These are phyloP conservation scores for Stegophylla sp. DNA, from an alignment of 2,888 invertebrate genomes.

Conservation along the genomic window DNA sequence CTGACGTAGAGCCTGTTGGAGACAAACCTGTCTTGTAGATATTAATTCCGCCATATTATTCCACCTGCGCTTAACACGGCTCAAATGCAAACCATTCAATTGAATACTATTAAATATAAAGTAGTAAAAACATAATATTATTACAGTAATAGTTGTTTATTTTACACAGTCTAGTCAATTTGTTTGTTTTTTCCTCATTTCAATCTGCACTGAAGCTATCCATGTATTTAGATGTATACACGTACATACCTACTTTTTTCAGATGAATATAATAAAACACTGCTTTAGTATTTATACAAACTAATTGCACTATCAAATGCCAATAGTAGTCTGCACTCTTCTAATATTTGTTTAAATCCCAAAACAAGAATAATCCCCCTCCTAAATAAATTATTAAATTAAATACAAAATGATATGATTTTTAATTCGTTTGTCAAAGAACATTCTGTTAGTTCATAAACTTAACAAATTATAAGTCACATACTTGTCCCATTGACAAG, in stretches of 20 bases:
- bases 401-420: conserved; percentile 26
- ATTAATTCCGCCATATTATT: conserved; percentile 53
- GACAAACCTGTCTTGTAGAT: conserved; percentile 56
- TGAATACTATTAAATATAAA: conserved; percentile 59
- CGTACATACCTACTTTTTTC: conserved; percentile 49
- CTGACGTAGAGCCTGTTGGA: conserved; percentile 52
- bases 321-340: conserved; percentile 13
- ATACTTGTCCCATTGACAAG: conserved; percentile 79
- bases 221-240: background rate
- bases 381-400: conserved; percentile 43
- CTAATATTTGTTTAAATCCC: conserved; percentile 31
- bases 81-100: conserved; percentile 57
- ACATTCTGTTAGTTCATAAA: conserved; percentile 40
- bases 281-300: conserved; percentile 28
- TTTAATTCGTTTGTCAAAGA: conserved; percentile 6
- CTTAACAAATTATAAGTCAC: conserved; percentile 54
- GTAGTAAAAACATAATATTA: conserved; percentile 56
- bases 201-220: conserved; percentile 7
- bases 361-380: conserved; percentile 31
- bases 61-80: conserved; percentile 57
- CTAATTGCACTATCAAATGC: background rate
- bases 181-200: background rate
- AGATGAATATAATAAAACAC: conserved; percentile 19
- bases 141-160: conserved; percentile 49
- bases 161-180: conserved; percentile 34